A percentile compares a stretch with the other conserved stretches of the same genome.
phyloP scores from a whole-genome alignment of 1,140 invertebrate genomes.

The Drosophila tani region DNA sequence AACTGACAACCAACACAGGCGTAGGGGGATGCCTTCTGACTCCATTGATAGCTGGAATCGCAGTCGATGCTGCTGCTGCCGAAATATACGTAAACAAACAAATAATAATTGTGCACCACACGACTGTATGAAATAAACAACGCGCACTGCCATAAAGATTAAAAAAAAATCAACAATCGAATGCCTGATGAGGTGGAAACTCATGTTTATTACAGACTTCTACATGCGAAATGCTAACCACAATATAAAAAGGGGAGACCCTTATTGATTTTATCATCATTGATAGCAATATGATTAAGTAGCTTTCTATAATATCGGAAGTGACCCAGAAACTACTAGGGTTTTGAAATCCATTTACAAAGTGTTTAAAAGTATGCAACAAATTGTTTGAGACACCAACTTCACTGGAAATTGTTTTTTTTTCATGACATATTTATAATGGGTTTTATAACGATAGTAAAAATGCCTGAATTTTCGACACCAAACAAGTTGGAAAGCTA shows the following conservation, averaged over 20 bases:
- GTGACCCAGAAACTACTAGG: no score
- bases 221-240: neutral
- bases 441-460: no score
- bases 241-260: neutral
- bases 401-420: no score
- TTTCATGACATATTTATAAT: no score
- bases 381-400: no score
- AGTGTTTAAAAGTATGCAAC: no score
- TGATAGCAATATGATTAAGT: neutral
- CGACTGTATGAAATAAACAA: conserved; percentile 40
- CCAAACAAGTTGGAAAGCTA: no score
- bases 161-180: conserved; percentile 41
- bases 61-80: conserved; percentile 34
- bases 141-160: conserved; percentile 2
- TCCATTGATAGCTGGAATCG: conserved; percentile 22
- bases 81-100: conserved; percentile 50
- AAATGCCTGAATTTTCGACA: no score
- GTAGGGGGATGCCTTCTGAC: neutral
- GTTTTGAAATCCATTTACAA: no score
- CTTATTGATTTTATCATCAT: neutral
- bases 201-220: neutral
- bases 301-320: neutral
- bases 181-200: conserved; percentile 31
- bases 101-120: conserved; percentile 42
- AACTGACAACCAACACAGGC: neutral